Base-by-base conservation (phyloP, 2,797 vertebrate genomes). In the Pseudomugil gertrudae region DNA sequence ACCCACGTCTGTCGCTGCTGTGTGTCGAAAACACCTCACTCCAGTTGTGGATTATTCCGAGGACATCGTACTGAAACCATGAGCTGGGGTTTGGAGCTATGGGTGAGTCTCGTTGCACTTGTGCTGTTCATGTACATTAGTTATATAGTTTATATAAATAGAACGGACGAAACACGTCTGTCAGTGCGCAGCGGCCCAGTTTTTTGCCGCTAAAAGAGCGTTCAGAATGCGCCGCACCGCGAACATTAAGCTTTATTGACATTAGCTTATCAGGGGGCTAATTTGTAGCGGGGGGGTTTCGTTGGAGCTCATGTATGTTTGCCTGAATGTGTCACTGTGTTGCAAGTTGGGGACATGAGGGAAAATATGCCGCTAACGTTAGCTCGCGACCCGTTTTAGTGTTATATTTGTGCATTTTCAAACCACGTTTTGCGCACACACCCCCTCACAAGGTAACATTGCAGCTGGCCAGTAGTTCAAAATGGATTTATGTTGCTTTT, bases 21-120 rank as follows among this genome's bases (percentile, higher is more conserved):
- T 38, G 87, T 69, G 58, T 67, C n/a, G 69, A 77, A 74, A 76
- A 78, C 74, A 75, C 56, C 76, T 73, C 73, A 23, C 68, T 65
- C 74, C 82, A 90, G 88, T 76, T 80, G 92, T 92, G 93, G 94
- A 94, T 94, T 93, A 92, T 89, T 79, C 83, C 72, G 84, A 78
- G 91, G 88, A 90, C 74, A 86, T 33, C 84, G 84, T 24, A 36
- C 83, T 90, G 91, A 71, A 93, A 94, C 93, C 94, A 95, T 95
- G 94, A 95, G 94, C 93, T 95, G 94, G 94, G 94, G 94, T 85
- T 89, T 91, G 68, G 94, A 95, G 89, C 92, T 95, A 66, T 95
- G 94, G 94, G 94, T 95, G 85, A 94, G 94, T 90, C 45, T 45
- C 26, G 0, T 4, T 40, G 55, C 74, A 62, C 77, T 69, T 76